Evolutionary conservation across 2,113 vertebrate genomes (phyloP), one percentile per base, ranked within the genome.

Genomic region (Leuciscus idus): DNA sequence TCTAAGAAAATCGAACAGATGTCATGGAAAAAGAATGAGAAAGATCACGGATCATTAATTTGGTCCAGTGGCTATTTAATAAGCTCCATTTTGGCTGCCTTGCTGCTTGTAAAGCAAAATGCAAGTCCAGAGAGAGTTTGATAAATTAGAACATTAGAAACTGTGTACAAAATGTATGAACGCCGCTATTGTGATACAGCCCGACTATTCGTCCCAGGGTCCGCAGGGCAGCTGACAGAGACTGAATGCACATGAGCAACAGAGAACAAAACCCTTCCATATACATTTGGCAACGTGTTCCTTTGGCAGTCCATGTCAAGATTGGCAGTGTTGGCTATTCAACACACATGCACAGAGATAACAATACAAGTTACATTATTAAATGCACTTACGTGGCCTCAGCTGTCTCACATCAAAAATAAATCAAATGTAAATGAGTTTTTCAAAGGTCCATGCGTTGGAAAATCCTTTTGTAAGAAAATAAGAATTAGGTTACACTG

Each of bases 361-460:
- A 10, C 75, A 86, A 93, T 91, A 92, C 90, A 90, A 89, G 90
- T 89, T n/a, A 92, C 88, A 85, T 85, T 30, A 66, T 68, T 93
- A 91, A 94, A 95, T 94, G 93, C 94, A 94, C 93, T 94, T 94
- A 90, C 92, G 94, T 93, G 94, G 94, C 92, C 92, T 64, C 90
- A 88, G 90, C 66, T 91, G 87, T 91, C 86, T 76, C 4, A 12
- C 57, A 86, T 89, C 89, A 85, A 90, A 92, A 92, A 92, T 90
- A 89, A 85, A 85, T 81, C 30, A 70, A 92, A 88, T 90, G 90
- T 90, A 92, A 89, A 89, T 90, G 46, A 86, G 36, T 33, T 74
- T 89, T 88, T 6, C 91, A 91, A 92, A 92, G 70, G 89, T 94
- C 91, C 92, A 93, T 93, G 93, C 92, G 85, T 52, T 84, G 86